Base-by-base conservation (phyloP, 2,888 invertebrate species). In the Plebejus anna region DNA sequence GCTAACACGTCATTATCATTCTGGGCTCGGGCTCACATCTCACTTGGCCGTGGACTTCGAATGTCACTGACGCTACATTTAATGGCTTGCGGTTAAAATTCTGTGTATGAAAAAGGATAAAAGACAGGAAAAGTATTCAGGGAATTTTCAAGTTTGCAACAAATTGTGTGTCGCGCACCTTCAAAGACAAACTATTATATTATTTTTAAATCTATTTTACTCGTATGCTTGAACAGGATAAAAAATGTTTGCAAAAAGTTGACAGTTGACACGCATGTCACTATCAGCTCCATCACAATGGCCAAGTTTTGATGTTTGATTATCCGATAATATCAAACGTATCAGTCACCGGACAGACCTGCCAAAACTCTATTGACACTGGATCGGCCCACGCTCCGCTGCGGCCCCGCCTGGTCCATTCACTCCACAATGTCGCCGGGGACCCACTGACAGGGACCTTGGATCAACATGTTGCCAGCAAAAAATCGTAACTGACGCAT, bases 321-420 rank as follows among this genome's bases (percentile, higher is more conserved):
- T 66, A 66, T 16, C 32, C 32, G 66, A 66, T 66, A 66, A 28
- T 36, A 66, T 66, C 32, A 13, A 66, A 32, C 32, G 16, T 66
- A 66, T 66, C 66, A 66, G 36, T 66, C 66, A 66, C 13, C 66
- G 66, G 66, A 66, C 66, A 36, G 32, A 66, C 32, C 66, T 66
- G 66, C 66, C 66, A 66, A 66, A 66, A 66, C 66, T 66, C 32
- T 36, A 66, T 66, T 66, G 66, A 66, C 66, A 66, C 66, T 13
- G 66, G 13, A 4, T 66, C 66, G 66, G 66, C 66, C 66, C 66
- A 66, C 66, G 66, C 66, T 66, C 66, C 66, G 66, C 66, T 32
- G 66, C 66, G 66, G 66, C 66, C 66, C 32, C 66, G 66, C 66
- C 66, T 66, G 32, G 66, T 32, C 66, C 66, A 66, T 66, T 66